Base-by-base conservation (phyloP, 1,140 invertebrate genomes). In the Macrobrachium rosenbergii region DNA sequence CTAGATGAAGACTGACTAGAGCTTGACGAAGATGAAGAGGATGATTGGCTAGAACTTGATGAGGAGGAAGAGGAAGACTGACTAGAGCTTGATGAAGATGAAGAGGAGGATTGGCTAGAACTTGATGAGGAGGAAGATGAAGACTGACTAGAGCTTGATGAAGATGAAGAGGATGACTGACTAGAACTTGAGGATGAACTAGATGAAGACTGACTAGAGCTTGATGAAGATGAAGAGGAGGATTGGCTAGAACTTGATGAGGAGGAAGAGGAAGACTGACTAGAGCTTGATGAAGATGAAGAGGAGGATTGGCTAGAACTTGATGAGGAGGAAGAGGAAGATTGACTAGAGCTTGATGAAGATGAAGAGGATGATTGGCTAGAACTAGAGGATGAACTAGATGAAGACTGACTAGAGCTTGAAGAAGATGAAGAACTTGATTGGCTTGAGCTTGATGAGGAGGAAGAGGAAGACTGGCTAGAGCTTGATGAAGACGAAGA, bases 371-470 rank as follows among this genome's bases (percentile, higher is more conserved):
- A n/a, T n/a, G n/a, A n/a, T n/a, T n/a, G n/a, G 37, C 11, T 14
- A 14, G 14, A 60, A 21, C 45, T 28, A n/a, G 28, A 64, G 23
- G 28, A 45, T 52, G 59, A 60, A 19, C 82, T 64, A 19, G 69
- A 37, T n/a, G 75, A 69, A 59, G 21, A 75, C 78, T 12, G 67
- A 62, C n/a, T n/a, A n/a, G 75, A 69, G 11, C 73, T 78, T 19
- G 78, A 80, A 10, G 45, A 52, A 52, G 45, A 52, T 10, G 10
- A 52, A 6, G 21, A 72, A 28, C 19, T n/a, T 2, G 7, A 11
- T 11, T n/a, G 17, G n/a, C 67, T 21, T 14, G 14, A 19, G n/a
- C 67, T 72, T 52, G 45, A 52, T 52, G 45, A 52, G 10, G 45
- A 52, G 45, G 45, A 52, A n/a, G n/a, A n/a, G n/a, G n/a, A n/a